A percentile compares a stretch with the other conserved stretches of the same genome.
These are phyloP conservation scores for Portevinia maculata DNA, from an alignment of 2,888 invertebrate species.

Conservation along the genomic window DNA sequence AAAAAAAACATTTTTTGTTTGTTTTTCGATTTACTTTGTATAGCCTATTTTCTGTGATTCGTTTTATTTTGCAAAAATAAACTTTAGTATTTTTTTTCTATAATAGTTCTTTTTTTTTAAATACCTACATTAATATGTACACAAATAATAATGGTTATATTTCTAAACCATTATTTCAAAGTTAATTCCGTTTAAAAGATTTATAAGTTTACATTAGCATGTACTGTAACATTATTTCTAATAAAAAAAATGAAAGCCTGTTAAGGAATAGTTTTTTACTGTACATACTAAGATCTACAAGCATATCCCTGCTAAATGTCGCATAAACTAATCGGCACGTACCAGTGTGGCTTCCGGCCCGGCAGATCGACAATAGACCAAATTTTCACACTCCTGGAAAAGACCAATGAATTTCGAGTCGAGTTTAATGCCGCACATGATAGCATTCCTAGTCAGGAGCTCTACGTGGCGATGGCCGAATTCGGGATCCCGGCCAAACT, in stretches of 20 bases:
- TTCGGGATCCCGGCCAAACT: too few species aligned
- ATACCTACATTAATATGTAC: slow-evolving; percentile 39
- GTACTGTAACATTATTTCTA: slow-evolving; percentile 56
- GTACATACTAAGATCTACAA: too few species aligned
- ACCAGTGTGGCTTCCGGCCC: too few species aligned
- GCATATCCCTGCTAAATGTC: too few species aligned
- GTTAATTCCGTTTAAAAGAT: slow-evolving; percentile 30
- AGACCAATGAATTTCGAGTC: too few species aligned
- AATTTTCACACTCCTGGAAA: too few species aligned
- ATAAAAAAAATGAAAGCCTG: slow-evolving; percentile 47
- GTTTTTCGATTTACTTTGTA: slow-evolving; percentile 17
- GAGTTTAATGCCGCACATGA: too few species aligned
- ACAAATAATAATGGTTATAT: slow-evolving; percentile 10
- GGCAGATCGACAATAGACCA: too few species aligned
- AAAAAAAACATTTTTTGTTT: neutral
- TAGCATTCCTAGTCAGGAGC: too few species aligned
- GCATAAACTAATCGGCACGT: too few species aligned
- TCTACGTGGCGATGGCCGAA: too few species aligned
- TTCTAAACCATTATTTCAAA: slow-evolving; percentile 32
- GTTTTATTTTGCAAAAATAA: slow-evolving; percentile 40
- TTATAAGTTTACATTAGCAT: slow-evolving; percentile 53
- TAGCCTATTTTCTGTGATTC: slow-evolving; percentile 34
- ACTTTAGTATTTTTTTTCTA: slow-evolving; percentile 33
- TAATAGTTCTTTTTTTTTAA: slow-evolving; percentile 33
- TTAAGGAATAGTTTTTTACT: slow-evolving; percentile 12